A percentile compares a stretch with the other conserved stretches of the same genome.
Evolutionary conservation across 1,140 invertebrate genomes (phyloP).

Genomic region (Thaumetopoea pityocampa): DNA sequence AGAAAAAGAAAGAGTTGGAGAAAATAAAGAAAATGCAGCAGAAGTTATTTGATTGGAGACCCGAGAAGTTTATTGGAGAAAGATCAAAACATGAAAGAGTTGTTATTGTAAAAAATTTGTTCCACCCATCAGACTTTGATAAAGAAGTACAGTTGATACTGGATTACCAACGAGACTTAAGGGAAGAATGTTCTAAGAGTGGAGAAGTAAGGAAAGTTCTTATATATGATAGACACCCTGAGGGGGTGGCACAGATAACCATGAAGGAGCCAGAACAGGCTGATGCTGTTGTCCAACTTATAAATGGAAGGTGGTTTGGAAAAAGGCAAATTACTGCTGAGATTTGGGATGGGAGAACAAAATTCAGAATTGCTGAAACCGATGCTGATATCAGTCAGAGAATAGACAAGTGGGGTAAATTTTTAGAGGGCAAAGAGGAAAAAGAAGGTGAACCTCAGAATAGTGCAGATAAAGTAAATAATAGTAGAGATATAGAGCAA

Average conservation of each 20-base stretch:
- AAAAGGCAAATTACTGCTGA: constrained; percentile 89
- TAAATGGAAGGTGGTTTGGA: constrained; percentile 96
- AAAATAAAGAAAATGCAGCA: constrained; percentile 96
- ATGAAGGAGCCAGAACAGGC: constrained; percentile 95
- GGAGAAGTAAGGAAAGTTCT: constrained; percentile 95
- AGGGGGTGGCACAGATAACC: constrained; percentile 94
- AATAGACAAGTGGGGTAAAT: constrained; percentile 92
- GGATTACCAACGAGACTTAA: constrained; percentile 93
- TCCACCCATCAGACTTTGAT: constrained; percentile 93
- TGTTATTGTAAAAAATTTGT: constrained; percentile 96
- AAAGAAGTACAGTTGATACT: constrained; percentile 91
- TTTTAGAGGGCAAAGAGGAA: constrained; percentile 71
- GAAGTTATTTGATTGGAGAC: constrained; percentile 97
- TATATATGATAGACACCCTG: constrained; percentile 95
- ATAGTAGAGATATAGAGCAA: constrained; percentile 7
- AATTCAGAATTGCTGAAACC: constrained; percentile 94
- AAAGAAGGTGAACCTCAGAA: constrained; percentile 22
- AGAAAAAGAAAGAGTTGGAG: constrained; percentile 91
- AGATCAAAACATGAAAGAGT: constrained; percentile 91
- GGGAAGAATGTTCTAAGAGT: constrained; percentile 93
- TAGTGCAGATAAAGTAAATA: constrained; percentile 12
- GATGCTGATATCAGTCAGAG: constrained; percentile 90
- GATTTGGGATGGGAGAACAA: constrained; percentile 97
- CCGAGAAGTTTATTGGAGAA: constrained; percentile 91
- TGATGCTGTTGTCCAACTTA: constrained; percentile 89